Base-by-base conservation (phyloP, 2,888 invertebrate genomes). In the Epirrita christyi region DNA sequence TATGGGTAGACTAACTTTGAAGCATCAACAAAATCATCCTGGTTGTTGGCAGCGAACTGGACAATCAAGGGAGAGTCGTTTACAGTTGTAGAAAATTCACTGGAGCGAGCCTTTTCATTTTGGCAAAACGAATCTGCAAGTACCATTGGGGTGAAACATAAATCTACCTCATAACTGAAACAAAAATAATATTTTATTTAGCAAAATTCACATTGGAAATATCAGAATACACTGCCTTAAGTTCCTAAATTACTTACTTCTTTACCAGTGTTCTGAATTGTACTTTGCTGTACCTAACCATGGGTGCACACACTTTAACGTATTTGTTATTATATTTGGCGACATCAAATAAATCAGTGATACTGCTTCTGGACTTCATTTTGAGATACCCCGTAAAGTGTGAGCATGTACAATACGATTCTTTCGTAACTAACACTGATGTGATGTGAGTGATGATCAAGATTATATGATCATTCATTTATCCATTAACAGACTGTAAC, bases 71-170 rank as follows among this genome's bases (percentile, higher is more conserved):
- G 99, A 27, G 94, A 88, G 82, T 99, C 99, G 68, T 88, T 96
- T 56, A 75, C 61, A 70, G 94, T 95, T 1, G 97, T 97, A 6
- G 94, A 93, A 79, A 98, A 97, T 84, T 98, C 97, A 85, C 94
- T 96, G 5, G 93, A 83, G 50, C 99, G 94, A 10, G 98, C 98
- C 86, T 97, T 96, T 53, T 94, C 91, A 64, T 98, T 98, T 75
- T 95, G 95, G 51, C 97, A 95, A 87, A 99, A 99, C 0, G 98
- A 98, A 83, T 98, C 96, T 0, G 99, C 97, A 63, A 99, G 93
- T 70, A 99, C 98, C 99, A 99, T 99, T 0, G 99, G 99, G 0
- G 98, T 97, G 79, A 97, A 99, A 70, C 97, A 96, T 55, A 99
- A 83, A 81, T 99, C 97, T 64, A 97, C 97, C 43, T 95, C 95